A percentile compares a stretch with the other conserved stretches of the same genome.
Conservation (phyloP, 2,797 vertebrate genomes). For the Pseudomugil tenellus region DNA sequence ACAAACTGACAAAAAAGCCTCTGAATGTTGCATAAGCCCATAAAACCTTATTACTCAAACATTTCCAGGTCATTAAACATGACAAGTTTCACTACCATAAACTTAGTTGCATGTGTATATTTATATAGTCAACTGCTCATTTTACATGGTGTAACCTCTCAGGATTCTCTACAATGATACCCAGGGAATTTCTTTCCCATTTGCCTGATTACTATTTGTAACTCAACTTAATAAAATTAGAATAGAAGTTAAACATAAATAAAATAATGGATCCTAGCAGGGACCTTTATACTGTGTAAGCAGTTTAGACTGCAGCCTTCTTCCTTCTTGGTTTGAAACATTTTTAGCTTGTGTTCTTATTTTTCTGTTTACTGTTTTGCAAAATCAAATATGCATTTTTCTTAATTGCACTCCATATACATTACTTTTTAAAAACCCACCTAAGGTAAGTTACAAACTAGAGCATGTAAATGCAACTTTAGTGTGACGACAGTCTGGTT, state of each 20-base stretch:
- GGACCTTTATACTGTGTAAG: no score
- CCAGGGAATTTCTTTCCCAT: slow-evolving; percentile 35
- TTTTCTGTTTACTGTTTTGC: not conserved
- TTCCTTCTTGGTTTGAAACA: not conserved
- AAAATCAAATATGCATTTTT: not conserved
- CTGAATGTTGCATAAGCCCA: not conserved
- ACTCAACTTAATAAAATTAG: not conserved
- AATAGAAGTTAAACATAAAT: not conserved
- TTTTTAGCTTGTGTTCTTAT: not conserved
- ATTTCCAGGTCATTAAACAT: not conserved
- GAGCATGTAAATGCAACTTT: slow-evolving; percentile 17
- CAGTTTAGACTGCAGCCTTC: slow-evolving; percentile 4
- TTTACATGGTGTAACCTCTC: slow-evolving; percentile 24
- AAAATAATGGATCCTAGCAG: not conserved
- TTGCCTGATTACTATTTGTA: slow-evolving; percentile 29
- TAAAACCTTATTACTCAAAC: not conserved
- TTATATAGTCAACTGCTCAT: slow-evolving; percentile 4
- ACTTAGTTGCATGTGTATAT: slow-evolving; percentile 23
- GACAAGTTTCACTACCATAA: slow-evolving; percentile 37
- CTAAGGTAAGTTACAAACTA: slow-evolving; percentile 11
- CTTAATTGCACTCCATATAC: not conserved
- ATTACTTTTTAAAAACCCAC: slow-evolving; percentile 7
- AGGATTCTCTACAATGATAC: slow-evolving; percentile 27
- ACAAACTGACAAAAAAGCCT: no score
- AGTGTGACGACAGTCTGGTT: slow-evolving; percentile 11